Conservation (phyloP, 2,888 invertebrate genomes). For the Tholera decimalis region DNA sequence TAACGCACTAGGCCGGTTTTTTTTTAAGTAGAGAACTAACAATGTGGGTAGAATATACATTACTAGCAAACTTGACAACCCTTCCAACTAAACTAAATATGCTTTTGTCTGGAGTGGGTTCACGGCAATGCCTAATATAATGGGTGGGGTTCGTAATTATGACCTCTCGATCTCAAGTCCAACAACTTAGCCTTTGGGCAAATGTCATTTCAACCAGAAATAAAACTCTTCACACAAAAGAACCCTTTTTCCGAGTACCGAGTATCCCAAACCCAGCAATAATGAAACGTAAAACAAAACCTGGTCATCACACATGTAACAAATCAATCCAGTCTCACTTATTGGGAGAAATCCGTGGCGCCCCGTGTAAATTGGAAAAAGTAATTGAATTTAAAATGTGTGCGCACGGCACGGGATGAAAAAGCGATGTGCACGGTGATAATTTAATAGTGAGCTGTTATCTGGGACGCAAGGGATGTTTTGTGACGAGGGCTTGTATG, state of each 20-base stretch:
- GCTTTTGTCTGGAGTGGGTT: too few relatives aligned
- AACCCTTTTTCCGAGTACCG: not conserved
- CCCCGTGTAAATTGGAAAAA: slow-evolving; percentile 75
- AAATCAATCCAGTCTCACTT: slow-evolving; percentile 71
- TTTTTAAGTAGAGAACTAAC: too few relatives aligned
- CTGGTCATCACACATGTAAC: slow-evolving; percentile 58
- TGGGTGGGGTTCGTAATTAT: too few relatives aligned
- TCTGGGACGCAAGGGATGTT: slow-evolving; percentile 21
- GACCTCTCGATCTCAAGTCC: too few relatives aligned
- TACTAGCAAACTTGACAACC: too few relatives aligned
- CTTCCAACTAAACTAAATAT: too few relatives aligned
- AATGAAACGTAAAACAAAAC: slow-evolving; percentile 50
- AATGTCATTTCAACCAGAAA: not conserved
- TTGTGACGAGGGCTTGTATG: slow-evolving; percentile 36
- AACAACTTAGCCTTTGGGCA: too few relatives aligned
- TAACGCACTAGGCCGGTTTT: too few relatives aligned
- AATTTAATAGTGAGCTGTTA: slow-evolving; percentile 68
- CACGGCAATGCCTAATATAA: too few relatives aligned
- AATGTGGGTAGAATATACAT: too few relatives aligned
- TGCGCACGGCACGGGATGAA: slow-evolving; percentile 59
- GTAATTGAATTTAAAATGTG: slow-evolving; percentile 81
- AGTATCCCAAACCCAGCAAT: slow-evolving; percentile 16
- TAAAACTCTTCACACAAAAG: not conserved
- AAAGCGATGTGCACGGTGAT: slow-evolving; percentile 64
- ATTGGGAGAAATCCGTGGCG: slow-evolving; percentile 66